A percentile compares a stretch with the other conserved stretches of the same genome.
Evolutionary conservation across 2,797 vertebrate species (phyloP).

Genomic region (Melanogrammus aeglefinus): DNA sequence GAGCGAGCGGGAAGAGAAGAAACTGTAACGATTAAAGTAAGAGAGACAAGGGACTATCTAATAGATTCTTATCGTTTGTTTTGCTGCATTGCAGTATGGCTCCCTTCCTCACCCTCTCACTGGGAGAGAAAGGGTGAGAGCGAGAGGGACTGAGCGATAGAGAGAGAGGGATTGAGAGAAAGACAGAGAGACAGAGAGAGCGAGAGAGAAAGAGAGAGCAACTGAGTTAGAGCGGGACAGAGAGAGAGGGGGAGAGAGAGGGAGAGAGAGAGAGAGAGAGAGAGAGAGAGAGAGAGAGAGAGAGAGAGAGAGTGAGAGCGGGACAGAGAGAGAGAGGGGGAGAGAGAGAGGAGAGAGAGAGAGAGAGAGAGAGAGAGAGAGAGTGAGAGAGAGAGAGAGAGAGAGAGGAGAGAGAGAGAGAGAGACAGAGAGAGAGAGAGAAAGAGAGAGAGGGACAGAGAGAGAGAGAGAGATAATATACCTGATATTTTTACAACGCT

Average conservation of each 20-base stretch:
- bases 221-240: too few relatives aligned
- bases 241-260: not conserved
- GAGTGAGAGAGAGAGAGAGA: not conserved
- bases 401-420: not conserved
- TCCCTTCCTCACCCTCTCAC: conserved; percentile 50
- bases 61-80: conserved; percentile 66
- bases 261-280: not conserved
- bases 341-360: not conserved
- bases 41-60: conserved; percentile 46
- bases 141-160: conserved; percentile 6
- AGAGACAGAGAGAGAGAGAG: not conserved
- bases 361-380: not conserved
- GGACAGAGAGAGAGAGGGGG: not conserved
- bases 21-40: conserved; percentile 9
- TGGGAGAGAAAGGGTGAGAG: conserved; percentile 42
- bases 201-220: not conserved
- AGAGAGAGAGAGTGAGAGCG: not conserved
- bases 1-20: conserved; percentile 9
- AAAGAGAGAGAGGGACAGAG: too few relatives aligned
- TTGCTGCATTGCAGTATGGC: conserved; percentile 79
- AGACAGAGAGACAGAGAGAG: not conserved
- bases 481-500: too few relatives aligned
- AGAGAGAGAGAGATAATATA: too few relatives aligned
- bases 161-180: conserved; percentile 3
- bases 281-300: not conserved